A percentile compares a stretch with the other conserved stretches of the same genome.
These are phyloP conservation scores for Ornithoptera alexandrae DNA, from an alignment of 2,888 invertebrate genomes.

Conservation along the genomic window DNA sequence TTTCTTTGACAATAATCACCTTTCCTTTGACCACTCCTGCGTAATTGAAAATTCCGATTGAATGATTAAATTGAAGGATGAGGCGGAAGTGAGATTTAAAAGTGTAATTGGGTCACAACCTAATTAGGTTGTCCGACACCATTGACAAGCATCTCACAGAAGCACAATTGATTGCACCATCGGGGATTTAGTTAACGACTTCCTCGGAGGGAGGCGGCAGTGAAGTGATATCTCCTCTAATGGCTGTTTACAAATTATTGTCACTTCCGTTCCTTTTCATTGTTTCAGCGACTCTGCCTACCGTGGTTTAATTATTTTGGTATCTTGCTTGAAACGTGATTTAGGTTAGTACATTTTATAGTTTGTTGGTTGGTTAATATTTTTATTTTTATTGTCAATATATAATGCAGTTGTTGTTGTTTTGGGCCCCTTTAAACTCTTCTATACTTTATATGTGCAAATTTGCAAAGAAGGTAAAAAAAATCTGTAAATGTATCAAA, in stretches of 20 bases:
- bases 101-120: slow-evolving; percentile 72
- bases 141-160: slow-evolving; percentile 59
- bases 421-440: no score
- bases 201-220: slow-evolving; percentile 36
- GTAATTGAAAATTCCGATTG: slow-evolving; percentile 44
- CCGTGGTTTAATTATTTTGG: slow-evolving; percentile 4
- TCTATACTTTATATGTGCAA: no score
- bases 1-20: slow-evolving; percentile 16
- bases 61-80: slow-evolving; percentile 48
- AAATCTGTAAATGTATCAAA: no score
- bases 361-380: no score
- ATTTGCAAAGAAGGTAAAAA: no score
- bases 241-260: slow-evolving; percentile 29
- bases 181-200: slow-evolving; percentile 63
- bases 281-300: slow-evolving; percentile 12
- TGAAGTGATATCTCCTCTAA: slow-evolving; percentile 34
- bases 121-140: slow-evolving; percentile 68
- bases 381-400: no score
- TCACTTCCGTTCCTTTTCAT: slow-evolving; percentile 17
- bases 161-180: slow-evolving; percentile 59
- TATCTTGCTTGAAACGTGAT: not conserved
- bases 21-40: slow-evolving; percentile 3
- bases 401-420: no score
- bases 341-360: not conserved
- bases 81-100: slow-evolving; percentile 53